Evolutionary conservation across 2,888 invertebrate species (phyloP), one percentile per base, ranked within the genome.

Genomic region (Athrips mouffetella): DNA sequence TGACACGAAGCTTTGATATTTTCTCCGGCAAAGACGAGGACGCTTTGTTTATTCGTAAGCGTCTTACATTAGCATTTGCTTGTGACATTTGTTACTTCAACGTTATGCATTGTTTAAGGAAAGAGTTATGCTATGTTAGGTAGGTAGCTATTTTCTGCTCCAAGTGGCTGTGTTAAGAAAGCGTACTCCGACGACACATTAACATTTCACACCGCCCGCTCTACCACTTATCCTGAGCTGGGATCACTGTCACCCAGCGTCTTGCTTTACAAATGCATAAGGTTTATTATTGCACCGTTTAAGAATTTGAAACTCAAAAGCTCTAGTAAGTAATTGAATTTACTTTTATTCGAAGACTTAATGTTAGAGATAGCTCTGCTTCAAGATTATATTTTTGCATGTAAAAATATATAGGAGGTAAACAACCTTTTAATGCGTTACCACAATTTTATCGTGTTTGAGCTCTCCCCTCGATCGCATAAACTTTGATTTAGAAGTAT

Each of bases 121-220:
- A 49, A 61, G 50, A 47, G 49, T 50, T 55, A 21, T 50, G 30
- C 33, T 57, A 59, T 51, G n/a, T n/a, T n/a, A n/a, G 51, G 59
- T 62, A 61, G 59, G 53, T 59, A 61, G 54, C 60, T 63, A 67
- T 69, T 70, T 62, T 71, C 63, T 69, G 67, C 67, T 62, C 61
- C 54, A 62, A 57, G 66, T 58, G 51, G 54, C 63, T 58, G 65
- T 73, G 73, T 71, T 70, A 70, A 73, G 73, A 73, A 73, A 73
- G 73, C 70, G 73, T 71, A 66, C 62, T 46, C 49, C 44, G 51
- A 57, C 51, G 52, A 59, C 52, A 58, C 55, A 60, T 59, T 51
- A 58, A 57, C 57, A 58, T 62, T 62, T 63, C 59, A 63, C 59
- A 60, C 51, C 49, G 13, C 40, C 47, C 50, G 53, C 47, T 41